phyloP scores from a whole-genome alignment of 1,140 invertebrate species.

The Bombus pyrosoma region DNA sequence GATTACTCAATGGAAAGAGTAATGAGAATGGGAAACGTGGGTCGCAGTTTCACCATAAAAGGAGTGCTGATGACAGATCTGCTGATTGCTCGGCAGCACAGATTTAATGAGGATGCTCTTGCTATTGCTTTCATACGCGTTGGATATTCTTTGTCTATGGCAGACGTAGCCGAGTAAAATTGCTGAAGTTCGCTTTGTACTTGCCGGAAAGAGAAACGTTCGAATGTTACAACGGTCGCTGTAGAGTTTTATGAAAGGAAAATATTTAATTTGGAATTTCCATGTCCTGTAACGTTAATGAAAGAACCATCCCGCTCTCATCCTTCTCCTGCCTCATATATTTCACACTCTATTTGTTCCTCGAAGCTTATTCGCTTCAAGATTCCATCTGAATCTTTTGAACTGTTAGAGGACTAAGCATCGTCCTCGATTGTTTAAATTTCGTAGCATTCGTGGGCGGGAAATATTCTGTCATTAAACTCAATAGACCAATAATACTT shows the following conservation, averaged over 20 bases:
- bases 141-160: conserved; percentile 31
- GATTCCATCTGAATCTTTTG: no score
- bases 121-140: background rate
- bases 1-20: background rate
- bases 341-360: no score
- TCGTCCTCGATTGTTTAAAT: no score
- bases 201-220: background rate
- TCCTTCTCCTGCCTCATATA: no score
- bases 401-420: no score
- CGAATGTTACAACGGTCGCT: background rate
- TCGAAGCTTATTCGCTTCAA: no score
- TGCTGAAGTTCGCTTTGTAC: conserved; percentile 14
- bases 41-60: conserved; percentile 19
- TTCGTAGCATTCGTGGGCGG: no score
- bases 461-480: no score
- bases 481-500: no score
- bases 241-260: conserved; percentile 8
- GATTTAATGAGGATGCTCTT: conserved; percentile 40
- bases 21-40: background rate
- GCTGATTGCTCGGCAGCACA: conserved; percentile 30
- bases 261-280: conserved; percentile 25
- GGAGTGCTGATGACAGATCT: conserved; percentile 40
- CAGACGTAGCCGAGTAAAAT: background rate
- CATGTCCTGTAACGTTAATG: conserved; percentile 3
- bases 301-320: background rate